Base-by-base conservation (phyloP, 2,797 vertebrate species). In the Danionella dracula region DNA sequence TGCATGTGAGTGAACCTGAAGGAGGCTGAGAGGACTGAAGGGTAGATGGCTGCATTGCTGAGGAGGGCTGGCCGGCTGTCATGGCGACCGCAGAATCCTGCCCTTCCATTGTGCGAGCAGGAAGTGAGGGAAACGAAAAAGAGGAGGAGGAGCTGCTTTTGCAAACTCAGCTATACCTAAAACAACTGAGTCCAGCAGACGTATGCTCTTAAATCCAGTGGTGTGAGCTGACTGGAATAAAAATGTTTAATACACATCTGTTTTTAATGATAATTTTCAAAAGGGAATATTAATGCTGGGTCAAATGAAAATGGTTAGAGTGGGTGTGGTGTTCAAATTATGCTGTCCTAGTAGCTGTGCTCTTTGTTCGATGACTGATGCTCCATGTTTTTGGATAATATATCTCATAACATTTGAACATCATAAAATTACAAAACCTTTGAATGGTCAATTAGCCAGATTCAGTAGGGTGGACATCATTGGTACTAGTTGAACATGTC, bases 21-120 rank as follows among this genome's bases (percentile, higher is more conserved):
- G 65, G 71, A 63, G 51, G 44, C 44, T 56, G 64, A 37, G 61
- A 38, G 38, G 37, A 51, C 68, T 70, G 60, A 72, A 32, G 63
- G 34, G 44, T 35, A 73, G 71, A 41, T 21, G 53, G 53, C 55
- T 71, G 68, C 73, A 75, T 75, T 71, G 59, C 68, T 71, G 54
- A 64, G 45, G 65, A 68, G 68, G 73, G 54, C 59, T 68, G 68
- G 48, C 53, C 5, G 64, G 73, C 42, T 54, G 73, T 68, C 73
- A 75, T 68, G 62, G 68, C 41, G 68, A 68, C 73, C 37, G 62
- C 50, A 64, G 51, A 62, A 68, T 65, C 58, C 73, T 59, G 68
- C 73, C 73, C 68, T 71, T 68, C 73, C 54, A 75, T 75, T 75
- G 73, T 75, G 48, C 19, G 68, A 68, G 51, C 64, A 75, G 73